Conservation (phyloP, 2,888 invertebrate species). For the Drosophila engyochracea region DNA sequence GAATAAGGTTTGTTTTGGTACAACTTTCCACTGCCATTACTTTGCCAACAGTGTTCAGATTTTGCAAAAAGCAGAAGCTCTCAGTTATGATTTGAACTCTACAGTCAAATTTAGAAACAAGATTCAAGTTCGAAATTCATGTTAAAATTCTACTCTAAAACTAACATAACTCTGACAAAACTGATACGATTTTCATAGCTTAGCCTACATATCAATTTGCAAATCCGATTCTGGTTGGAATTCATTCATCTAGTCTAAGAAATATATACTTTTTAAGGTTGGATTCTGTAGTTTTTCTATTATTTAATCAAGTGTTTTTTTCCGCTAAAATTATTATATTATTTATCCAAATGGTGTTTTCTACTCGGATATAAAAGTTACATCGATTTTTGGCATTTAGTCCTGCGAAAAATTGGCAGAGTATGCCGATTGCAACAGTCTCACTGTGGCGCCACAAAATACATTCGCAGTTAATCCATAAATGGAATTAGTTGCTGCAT, state of each 20-base stretch:
- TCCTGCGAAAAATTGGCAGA: slow-evolving; percentile 10
- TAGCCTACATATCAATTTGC: background rate
- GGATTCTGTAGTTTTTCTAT: background rate
- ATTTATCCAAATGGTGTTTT: background rate
- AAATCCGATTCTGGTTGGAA: background rate
- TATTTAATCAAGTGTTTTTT: background rate
- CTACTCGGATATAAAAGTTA: background rate
- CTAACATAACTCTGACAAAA: background rate
- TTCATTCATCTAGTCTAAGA: background rate
- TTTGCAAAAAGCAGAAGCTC: no score
- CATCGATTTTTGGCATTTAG: background rate
- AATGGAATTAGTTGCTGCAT: slow-evolving; percentile 55
- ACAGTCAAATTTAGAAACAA: no score
- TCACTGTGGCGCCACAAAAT: slow-evolving; percentile 23
- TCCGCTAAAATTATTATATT: background rate
- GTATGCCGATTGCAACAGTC: background rate
- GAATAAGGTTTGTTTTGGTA: background rate
- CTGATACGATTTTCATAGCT: background rate
- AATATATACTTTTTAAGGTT: background rate
- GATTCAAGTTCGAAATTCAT: no score
- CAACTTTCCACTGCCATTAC: background rate
- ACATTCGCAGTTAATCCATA: slow-evolving; percentile 56
- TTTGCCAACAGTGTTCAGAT: no score
- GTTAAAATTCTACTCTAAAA: background rate
- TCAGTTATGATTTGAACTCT: no score